Evolutionary conservation across 64 coral and sea anemone species (phyloP).

Genomic region (Pachyseris speciosa): DNA sequence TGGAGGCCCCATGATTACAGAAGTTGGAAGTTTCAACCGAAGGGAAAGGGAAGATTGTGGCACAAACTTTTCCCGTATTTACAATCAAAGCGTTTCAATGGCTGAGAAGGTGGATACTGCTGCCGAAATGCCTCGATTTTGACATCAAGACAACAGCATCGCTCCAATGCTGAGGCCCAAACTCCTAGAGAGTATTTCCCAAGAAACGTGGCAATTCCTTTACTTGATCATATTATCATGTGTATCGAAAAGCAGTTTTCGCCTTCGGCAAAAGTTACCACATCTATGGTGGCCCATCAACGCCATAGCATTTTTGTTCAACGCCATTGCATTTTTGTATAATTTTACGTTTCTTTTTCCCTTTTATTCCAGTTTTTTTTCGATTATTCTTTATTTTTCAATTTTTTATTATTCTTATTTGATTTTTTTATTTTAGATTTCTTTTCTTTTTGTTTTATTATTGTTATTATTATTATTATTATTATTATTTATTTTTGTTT

Average conservation of each 20-base stretch:
- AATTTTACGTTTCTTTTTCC: too few relatives aligned
- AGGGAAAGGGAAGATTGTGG: conserved; percentile 16
- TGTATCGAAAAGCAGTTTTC: conserved; percentile 18
- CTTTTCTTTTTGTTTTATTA: too few relatives aligned
- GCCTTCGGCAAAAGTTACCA: conserved; percentile 14
- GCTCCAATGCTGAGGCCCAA: conserved; percentile 33
- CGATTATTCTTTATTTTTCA: too few relatives aligned
- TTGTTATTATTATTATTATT: too few relatives aligned
- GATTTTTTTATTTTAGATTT: too few relatives aligned
- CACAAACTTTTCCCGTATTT: conserved; percentile 17
- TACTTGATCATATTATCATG: neutral
- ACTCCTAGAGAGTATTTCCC: conserved; percentile 29
- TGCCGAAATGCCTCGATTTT: conserved; percentile 56
- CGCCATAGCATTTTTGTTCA: too few relatives aligned
- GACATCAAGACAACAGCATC: conserved; percentile 55
- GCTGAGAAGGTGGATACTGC: conserved; percentile 42
- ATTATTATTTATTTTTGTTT: too few relatives aligned
- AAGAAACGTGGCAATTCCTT: conserved; percentile 40
- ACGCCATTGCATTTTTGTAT: too few relatives aligned
- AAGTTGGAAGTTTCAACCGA: conserved; percentile 1
- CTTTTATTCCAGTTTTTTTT: too few relatives aligned
- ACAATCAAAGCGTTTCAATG: neutral
- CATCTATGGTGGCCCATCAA: too few relatives aligned
- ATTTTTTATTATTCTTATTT: too few relatives aligned
- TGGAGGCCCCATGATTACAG: conserved; percentile 31